Percentiles rank a stretch among this genome's conserved stretches.
Evolutionary conservation across 2,888 invertebrate species (phyloP).

Genomic region (Spicauda simplicius): DNA sequence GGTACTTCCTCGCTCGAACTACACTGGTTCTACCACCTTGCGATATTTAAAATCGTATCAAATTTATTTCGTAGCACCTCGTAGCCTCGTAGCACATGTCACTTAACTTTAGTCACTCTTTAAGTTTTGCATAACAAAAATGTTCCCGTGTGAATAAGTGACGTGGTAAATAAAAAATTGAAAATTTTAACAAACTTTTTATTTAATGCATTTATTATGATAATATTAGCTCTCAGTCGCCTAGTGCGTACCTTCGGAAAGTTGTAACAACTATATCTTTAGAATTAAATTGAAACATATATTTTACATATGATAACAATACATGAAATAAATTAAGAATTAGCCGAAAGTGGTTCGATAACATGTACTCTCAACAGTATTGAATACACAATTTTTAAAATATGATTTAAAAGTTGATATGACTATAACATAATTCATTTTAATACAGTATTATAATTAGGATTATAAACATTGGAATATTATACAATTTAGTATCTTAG

Average conservation of each 20-base stretch:
- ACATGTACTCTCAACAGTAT: slow-evolving; percentile 22
- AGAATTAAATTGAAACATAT: slow-evolving; percentile 44
- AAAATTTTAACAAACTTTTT: slow-evolving; percentile 80
- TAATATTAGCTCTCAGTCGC: slow-evolving; percentile 85
- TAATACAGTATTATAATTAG: slow-evolving; percentile 10
- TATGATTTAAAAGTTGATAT: background rate
- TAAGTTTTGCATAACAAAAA: no score
- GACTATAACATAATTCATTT: slow-evolving; percentile 3
- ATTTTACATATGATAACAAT: slow-evolving; percentile 39
- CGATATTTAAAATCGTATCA: no score
- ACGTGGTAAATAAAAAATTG: slow-evolving; percentile 53
- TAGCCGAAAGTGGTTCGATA: slow-evolving; percentile 9
- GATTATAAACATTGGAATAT: slow-evolving; percentile 8
- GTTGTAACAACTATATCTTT: slow-evolving; percentile 77
- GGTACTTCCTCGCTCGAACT: no score
- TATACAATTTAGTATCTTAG: background rate
- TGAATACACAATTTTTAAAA: slow-evolving; percentile 1
- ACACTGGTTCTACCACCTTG: no score
- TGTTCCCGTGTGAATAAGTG: background rate
- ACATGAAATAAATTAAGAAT: slow-evolving; percentile 19
- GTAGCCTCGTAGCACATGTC: no score
- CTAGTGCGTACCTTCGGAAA: slow-evolving; percentile 85
- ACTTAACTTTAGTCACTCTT: no score
- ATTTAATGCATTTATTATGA: slow-evolving; percentile 83
- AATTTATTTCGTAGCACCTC: no score